These are phyloP conservation scores for Cryptomyrus ogoouensis DNA, from an alignment of 2,113 vertebrate genomes.

Conservation along the genomic window DNA sequence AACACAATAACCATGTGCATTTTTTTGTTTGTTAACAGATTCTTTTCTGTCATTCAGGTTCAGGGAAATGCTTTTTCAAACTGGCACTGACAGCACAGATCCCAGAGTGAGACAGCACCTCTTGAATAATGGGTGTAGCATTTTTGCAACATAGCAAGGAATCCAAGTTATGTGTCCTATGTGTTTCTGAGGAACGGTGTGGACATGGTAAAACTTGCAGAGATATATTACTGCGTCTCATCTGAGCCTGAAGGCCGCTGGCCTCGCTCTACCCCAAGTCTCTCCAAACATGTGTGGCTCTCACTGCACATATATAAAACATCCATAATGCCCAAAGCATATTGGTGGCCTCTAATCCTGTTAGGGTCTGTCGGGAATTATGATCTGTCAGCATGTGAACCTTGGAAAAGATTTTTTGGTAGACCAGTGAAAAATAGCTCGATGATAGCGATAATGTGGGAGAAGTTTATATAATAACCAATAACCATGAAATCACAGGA, in stretches of 20 bases:
- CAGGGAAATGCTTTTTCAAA: neutral
- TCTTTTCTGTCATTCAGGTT: neutral
- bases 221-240: conserved; percentile 12
- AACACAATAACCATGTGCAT: neutral
- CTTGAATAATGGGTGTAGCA: neutral
- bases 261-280: neutral
- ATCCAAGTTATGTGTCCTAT: conserved; percentile 13
- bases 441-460: neutral
- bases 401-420: neutral
- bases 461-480: neutral
- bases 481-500: neutral
- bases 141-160: neutral
- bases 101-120: neutral
- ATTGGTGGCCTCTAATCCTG: neutral
- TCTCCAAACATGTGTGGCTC: neutral
- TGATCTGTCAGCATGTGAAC: neutral
- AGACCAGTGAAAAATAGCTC: neutral
- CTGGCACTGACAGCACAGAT: neutral
- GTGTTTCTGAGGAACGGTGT: neutral
- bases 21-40: neutral
- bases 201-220: conserved; percentile 17
- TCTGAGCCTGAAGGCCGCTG: neutral
- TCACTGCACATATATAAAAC: neutral
- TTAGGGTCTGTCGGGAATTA: neutral
- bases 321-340: neutral